These are phyloP conservation scores for Hephaestus fuliginosus DNA, from an alignment of 2,797 vertebrate genomes.

Conservation along the genomic window DNA sequence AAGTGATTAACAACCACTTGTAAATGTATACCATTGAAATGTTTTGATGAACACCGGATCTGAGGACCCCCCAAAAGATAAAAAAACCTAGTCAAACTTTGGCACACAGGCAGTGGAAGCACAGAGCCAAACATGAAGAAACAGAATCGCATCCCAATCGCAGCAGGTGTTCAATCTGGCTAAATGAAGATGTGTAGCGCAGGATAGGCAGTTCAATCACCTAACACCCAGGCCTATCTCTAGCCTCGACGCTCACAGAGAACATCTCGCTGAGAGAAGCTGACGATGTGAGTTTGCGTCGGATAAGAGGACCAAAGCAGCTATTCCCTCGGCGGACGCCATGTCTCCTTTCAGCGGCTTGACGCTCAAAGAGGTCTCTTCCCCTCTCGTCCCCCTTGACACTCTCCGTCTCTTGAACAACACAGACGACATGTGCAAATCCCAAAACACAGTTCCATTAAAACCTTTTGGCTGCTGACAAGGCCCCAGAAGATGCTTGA, in stretches of 20 bases:
- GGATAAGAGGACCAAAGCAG: conserved; percentile 49
- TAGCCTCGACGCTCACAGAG: conserved; percentile 3
- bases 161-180: conserved; percentile 45
- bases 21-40: conserved; percentile 14
- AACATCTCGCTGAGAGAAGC: conserved; percentile 43
- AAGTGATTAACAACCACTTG: conserved; percentile 4
- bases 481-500: conserved; percentile 73
- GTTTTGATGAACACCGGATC: neutral
- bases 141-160: conserved; percentile 2
- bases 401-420: conserved; percentile 60
- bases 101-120: conserved; percentile 3
- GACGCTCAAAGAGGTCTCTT: conserved; percentile 65
- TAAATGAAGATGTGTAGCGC: conserved; percentile 63
- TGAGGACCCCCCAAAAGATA: neutral
- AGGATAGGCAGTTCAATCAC: conserved; percentile 56
- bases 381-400: conserved; percentile 51
- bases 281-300: conserved; percentile 54
- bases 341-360: conserved; percentile 69
- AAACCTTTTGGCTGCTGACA: conserved; percentile 81
- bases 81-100: neutral
- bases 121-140: neutral
- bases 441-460: conserved; percentile 82
- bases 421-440: conserved; percentile 68
- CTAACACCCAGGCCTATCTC: conserved; percentile 46
- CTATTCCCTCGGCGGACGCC: conserved; percentile 52